Evolutionary conservation across 2,113 vertebrate genomes (phyloP).

Genomic region (Zosterops hypoxanthus): DNA sequence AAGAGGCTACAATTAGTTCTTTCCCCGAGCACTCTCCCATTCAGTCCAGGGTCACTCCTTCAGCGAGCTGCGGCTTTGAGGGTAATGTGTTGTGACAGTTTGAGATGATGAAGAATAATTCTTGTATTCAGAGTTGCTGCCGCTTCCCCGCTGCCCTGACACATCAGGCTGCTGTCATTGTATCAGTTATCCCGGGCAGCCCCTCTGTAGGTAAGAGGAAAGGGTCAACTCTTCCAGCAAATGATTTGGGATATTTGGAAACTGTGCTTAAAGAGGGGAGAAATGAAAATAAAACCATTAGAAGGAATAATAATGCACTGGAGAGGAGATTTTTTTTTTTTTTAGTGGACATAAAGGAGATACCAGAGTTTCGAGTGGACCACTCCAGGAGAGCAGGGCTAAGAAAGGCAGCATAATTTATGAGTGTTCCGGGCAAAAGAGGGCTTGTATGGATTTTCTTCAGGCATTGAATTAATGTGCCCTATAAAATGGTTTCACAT

Average conservation of each 20-base stretch:
- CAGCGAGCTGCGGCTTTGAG: constrained; percentile 80
- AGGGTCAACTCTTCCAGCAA: constrained; percentile 71
- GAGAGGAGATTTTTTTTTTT: constrained; percentile 67
- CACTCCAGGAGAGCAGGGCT: constrained; percentile 12
- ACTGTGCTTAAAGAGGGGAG: constrained; percentile 79
- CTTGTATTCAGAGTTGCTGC: constrained; percentile 81
- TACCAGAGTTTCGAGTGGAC: constrained; percentile 54
- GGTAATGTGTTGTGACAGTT: constrained; percentile 85
- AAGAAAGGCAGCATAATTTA: constrained; percentile 72
- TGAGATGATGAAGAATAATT: constrained; percentile 89
- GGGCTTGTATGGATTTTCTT: constrained; percentile 68
- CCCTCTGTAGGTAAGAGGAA: constrained; percentile 68
- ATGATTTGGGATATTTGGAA: constrained; percentile 77
- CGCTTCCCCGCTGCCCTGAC: constrained; percentile 74
- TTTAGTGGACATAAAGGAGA: constrained; percentile 62
- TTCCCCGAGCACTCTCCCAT: constrained; percentile 79
- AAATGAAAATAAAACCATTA: constrained; percentile 68
- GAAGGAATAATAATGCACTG: constrained; percentile 66
- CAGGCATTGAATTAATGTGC: constrained; percentile 68
- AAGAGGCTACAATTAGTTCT: constrained; percentile 86
- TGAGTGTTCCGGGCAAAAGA: constrained; percentile 72
- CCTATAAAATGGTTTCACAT: constrained; percentile 67
- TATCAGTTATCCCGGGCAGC: constrained; percentile 80
- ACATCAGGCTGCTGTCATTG: constrained; percentile 85
- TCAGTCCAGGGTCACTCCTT: constrained; percentile 77